A percentile compares a stretch with the other conserved stretches of the same genome.
phyloP scores from a whole-genome alignment of 1,140 invertebrate genomes.

The Trachelipus rathkii region DNA sequence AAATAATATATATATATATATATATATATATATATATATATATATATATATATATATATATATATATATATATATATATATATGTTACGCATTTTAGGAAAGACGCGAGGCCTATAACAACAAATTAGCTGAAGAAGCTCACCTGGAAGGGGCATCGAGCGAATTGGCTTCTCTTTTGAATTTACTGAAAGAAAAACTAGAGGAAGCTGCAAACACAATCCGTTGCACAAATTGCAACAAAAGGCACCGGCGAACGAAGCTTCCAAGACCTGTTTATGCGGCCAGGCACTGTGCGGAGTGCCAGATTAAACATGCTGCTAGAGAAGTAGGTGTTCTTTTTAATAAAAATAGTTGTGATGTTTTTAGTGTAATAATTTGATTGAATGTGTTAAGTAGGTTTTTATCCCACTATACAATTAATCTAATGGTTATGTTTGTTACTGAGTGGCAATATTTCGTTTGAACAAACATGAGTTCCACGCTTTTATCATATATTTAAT shows the following conservation, averaged over 20 bases:
- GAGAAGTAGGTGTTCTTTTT: conserved; percentile 63
- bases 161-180: conserved; percentile 41
- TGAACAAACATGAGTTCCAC: no score
- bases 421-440: no score
- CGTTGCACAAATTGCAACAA: conserved; percentile 84
- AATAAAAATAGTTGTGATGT: no score
- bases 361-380: no score
- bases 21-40: conserved; percentile 4
- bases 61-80: conserved; percentile 7
- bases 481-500: no score
- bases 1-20: conserved; percentile 13
- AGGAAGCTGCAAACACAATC: conserved; percentile 84
- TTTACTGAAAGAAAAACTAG: conserved; percentile 80
- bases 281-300: conserved; percentile 83
- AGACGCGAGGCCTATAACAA: conserved; percentile 69
- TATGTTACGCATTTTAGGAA: conserved; percentile 57
- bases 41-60: neutral
- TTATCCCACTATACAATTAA: no score
- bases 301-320: conserved; percentile 82
- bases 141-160: conserved; percentile 42
- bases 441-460: no score
- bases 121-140: conserved; percentile 60
- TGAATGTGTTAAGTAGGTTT: no score
- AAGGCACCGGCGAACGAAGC: conserved; percentile 76
- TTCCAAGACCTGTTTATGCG: conserved; percentile 79